Conservation (phyloP, 53 echinoderm and acorn worm species). For the Glandiceps talaboti region DNA sequence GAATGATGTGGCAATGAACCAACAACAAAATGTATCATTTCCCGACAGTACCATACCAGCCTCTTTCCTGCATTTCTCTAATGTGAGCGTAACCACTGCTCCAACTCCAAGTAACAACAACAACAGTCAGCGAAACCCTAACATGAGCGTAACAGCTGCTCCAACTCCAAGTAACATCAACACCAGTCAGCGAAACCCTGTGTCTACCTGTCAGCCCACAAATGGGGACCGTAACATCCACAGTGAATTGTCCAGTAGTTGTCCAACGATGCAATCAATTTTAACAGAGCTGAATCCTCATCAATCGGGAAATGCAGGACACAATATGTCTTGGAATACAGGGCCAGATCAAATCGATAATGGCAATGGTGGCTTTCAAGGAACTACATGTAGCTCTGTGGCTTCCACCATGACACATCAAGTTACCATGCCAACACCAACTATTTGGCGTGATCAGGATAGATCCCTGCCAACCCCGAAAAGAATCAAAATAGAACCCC, state of each 20-base stretch:
- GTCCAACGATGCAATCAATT: not conserved
- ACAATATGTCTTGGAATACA: not conserved
- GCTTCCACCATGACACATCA: not conserved
- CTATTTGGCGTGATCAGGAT: too few relatives aligned
- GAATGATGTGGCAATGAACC: not conserved
- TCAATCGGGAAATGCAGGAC: not conserved
- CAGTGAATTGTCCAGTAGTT: too few relatives aligned
- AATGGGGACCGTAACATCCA: not conserved
- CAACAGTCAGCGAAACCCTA: not conserved
- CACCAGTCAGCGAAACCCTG: not conserved
- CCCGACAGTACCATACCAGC: too few relatives aligned
- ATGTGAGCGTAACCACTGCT: too few relatives aligned
- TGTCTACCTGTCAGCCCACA: not conserved
- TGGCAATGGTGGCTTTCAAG: too few relatives aligned
- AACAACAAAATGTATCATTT: not conserved
- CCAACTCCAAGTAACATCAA: not conserved
- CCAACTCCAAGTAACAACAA: not conserved
- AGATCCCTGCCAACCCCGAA: too few relatives aligned
- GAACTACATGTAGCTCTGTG: not conserved
- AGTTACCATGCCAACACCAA: too few relatives aligned
- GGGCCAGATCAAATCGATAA: not conserved
- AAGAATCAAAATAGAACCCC: not conserved
- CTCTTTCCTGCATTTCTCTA: too few relatives aligned
- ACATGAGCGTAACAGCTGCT: too few relatives aligned
- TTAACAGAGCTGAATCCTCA: not conserved